Percentiles rank a stretch among this genome's conserved stretches.
Evolutionary conservation across 2,797 vertebrate species (phyloP).

Genomic region (Simalia tracyae): DNA sequence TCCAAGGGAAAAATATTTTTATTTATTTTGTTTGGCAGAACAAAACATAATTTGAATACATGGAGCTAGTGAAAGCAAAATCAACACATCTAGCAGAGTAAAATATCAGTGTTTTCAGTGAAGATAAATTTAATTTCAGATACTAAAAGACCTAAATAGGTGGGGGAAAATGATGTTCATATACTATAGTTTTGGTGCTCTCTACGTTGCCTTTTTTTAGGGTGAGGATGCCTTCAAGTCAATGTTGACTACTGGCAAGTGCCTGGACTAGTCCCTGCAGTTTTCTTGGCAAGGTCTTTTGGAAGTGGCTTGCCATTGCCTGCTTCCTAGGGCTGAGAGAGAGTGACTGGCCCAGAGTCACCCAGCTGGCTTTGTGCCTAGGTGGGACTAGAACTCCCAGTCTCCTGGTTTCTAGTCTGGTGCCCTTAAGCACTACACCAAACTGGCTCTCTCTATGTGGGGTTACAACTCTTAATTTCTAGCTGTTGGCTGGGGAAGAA

Average conservation of each 20-base stretch:
- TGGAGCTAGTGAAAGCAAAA: background rate
- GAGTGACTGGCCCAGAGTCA: background rate
- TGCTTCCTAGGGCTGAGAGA: background rate
- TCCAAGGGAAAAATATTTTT: background rate
- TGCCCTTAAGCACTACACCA: background rate
- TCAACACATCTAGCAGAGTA: background rate
- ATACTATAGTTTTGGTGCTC: background rate
- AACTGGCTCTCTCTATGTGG: background rate
- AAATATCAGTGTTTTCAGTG: background rate
- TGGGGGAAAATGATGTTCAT: background rate
- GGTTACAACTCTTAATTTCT: background rate
- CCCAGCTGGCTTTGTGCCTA: background rate
- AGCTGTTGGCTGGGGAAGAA: background rate
- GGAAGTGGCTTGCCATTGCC: background rate
- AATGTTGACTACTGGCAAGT: background rate
- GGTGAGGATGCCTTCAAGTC: background rate
- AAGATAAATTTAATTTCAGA: background rate
- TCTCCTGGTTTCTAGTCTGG: background rate
- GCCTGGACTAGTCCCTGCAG: background rate
- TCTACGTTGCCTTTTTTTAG: background rate
- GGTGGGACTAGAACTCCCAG: background rate
- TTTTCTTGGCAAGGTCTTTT: background rate
- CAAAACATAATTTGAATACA: background rate
- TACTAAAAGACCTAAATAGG: background rate
- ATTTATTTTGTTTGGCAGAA: background rate